These are phyloP conservation scores for Seira sanloemensis DNA, from an alignment of 2,888 invertebrate species.

Conservation along the genomic window DNA sequence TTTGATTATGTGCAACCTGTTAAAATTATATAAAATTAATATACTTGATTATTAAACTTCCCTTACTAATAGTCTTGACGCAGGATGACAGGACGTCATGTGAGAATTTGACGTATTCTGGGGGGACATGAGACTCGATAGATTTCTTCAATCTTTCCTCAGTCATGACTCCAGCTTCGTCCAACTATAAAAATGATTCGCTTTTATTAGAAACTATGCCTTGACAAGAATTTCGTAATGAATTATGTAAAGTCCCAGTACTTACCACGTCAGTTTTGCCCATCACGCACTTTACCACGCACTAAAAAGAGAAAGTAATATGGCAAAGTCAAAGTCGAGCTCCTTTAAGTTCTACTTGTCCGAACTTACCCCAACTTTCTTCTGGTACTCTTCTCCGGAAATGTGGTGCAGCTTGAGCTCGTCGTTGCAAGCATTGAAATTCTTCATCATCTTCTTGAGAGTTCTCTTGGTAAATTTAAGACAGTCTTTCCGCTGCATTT, in stretches of 20 bases:
- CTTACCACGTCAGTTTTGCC: conserved; percentile 65
- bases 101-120: conserved; percentile 27
- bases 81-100: conserved; percentile 55
- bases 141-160: conserved; percentile 42
- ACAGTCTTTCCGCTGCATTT: conserved; percentile 42
- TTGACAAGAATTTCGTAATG: neutral
- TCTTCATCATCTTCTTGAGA: conserved; percentile 58
- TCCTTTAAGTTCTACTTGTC: neutral
- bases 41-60: conserved; percentile 8
- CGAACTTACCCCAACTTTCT: conserved; percentile 66
- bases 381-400: conserved; percentile 62
- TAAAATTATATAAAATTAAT: neutral
- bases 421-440: conserved; percentile 56
- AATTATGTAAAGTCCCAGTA: neutral
- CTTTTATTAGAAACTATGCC: too few relatives aligned
- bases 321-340: neutral
- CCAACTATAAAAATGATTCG: conserved; percentile 50
- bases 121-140: conserved; percentile 53
- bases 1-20: neutral
- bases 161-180: conserved; percentile 47
- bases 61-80: conserved; percentile 42
- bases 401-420: conserved; percentile 44
- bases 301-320: conserved; percentile 52
- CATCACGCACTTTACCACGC: conserved; percentile 71
- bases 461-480: conserved; percentile 39